Percentiles rank a stretch among this genome's conserved stretches.
These are phyloP conservation scores for Dioctria linearis DNA, from an alignment of 2,888 invertebrate genomes.

Conservation along the genomic window DNA sequence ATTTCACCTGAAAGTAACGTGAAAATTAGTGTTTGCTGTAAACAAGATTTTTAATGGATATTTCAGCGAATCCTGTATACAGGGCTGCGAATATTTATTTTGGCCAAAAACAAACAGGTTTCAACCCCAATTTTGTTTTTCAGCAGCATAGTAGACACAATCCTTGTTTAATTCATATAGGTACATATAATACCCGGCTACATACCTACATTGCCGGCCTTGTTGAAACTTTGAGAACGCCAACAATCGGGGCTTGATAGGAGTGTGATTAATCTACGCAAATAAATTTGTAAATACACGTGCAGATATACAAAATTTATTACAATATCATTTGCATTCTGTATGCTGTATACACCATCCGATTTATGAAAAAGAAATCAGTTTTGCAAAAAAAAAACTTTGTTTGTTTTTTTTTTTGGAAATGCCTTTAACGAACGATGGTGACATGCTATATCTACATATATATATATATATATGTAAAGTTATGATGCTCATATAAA, in stretches of 20 bases:
- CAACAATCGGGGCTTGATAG: not conserved
- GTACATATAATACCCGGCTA: no score
- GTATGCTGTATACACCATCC: not conserved
- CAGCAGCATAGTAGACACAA: no score
- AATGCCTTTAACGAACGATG: conserved; percentile 12
- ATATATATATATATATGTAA: no score
- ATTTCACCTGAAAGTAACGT: no score
- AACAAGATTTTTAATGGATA: no score
- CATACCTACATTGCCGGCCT: not conserved
- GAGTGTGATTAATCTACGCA: not conserved
- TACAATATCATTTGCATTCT: conserved; percentile 22
- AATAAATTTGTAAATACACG: conserved; percentile 14
- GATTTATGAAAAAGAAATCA: conserved; percentile 39
- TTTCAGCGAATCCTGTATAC: no score
- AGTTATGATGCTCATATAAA: conserved; percentile 5
- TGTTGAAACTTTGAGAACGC: not conserved
- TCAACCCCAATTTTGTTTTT: no score
- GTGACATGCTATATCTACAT: no score
- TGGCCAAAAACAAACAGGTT: no score
- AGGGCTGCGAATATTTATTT: no score
- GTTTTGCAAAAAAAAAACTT: conserved; percentile 19
- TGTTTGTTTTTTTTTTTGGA: not conserved
- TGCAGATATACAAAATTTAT: not conserved
- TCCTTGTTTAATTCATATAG: no score
- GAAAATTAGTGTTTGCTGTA: no score